Base-by-base conservation (phyloP, 2,113 vertebrate genomes). In the Vombatus ursinus region DNA sequence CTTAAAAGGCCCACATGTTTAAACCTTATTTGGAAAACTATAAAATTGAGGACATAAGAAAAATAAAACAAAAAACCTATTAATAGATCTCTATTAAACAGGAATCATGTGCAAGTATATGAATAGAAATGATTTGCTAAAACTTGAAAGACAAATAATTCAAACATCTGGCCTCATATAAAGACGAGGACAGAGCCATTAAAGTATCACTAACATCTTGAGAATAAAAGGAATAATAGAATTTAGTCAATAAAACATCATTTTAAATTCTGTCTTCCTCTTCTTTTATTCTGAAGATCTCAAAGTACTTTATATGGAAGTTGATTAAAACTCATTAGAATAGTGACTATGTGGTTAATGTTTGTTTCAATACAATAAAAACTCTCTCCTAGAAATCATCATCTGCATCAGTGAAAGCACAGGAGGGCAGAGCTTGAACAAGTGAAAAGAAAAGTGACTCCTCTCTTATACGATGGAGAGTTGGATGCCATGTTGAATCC, bases 1-100 rank as follows among this genome's bases (percentile, higher is more conserved):
- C 91, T 93, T 91, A 51, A 92, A 93, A 92, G 95, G 48, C 93
- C 89, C 47, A 44, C 92, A n/a, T 16, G 44, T 50, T 52, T 92
- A 94, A 91, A 91, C 54, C 50, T 84, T 54, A 77, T n/a, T 51
- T 61, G 52, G 95, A 52, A 93, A 91, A 22, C 50, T 26, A 50
- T 24, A 77, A 95, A 90, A 95, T 19, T 5, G n/a, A 93, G 92
- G 48, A 51, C 54, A 68, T 52, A 24, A 50, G n/a, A 92, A 84
- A 44, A 84, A 84, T 84, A 84, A 96, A 93, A 51, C 0, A 94
- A 95, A 89, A 94, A 50, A 92, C 26, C 0, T 8, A 54, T 95
- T 52, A 90, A 96, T 23, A 95, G 91, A 14, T 28, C 37, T 22
- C 89, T 61, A 44, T 26, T 50, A 24, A 8, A 50, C 44, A 50